Percentiles rank a stretch among this genome's conserved stretches.
Conservation (phyloP, 2,797 vertebrate species). For the Thalassophryne amazonica region DNA sequence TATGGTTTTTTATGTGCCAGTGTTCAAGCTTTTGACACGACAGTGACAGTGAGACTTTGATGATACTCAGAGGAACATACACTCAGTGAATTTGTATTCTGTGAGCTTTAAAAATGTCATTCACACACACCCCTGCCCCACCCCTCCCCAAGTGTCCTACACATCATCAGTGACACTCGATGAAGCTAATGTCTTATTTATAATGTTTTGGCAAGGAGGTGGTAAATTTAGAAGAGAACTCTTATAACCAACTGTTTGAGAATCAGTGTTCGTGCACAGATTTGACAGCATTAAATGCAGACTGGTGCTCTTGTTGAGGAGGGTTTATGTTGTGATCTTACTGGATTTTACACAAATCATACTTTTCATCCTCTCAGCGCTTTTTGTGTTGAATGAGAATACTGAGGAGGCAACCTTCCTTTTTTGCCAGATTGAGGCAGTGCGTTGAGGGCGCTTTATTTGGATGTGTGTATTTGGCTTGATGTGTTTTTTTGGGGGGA, state of each 20-base stretch:
- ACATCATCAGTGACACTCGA: background rate
- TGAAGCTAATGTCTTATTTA: conserved; percentile 1
- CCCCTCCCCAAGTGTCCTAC: background rate
- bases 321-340: conserved; percentile 25
- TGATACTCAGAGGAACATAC: background rate
- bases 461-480: conserved; percentile 51
- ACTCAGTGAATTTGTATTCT: conserved; percentile 32
- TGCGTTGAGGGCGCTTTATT: conserved; percentile 63
- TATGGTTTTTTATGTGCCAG: conserved; percentile 11
- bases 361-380: conserved; percentile 53
- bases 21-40: conserved; percentile 4
- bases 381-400: conserved; percentile 51
- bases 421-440: conserved; percentile 62
- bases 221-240: background rate
- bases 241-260: background rate
- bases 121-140: conserved; percentile 5
- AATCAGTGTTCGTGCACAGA: background rate
- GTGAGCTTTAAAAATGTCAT: background rate
- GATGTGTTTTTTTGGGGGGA: conserved; percentile 17
- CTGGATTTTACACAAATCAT: conserved; percentile 39
- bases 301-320: conserved; percentile 1
- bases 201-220: background rate
- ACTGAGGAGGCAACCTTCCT: conserved; percentile 35
- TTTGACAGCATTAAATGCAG: conserved; percentile 1
- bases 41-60: conserved; percentile 19